These are phyloP conservation scores for Lymantria monacha DNA, from an alignment of 2,888 invertebrate species.

Conservation along the genomic window DNA sequence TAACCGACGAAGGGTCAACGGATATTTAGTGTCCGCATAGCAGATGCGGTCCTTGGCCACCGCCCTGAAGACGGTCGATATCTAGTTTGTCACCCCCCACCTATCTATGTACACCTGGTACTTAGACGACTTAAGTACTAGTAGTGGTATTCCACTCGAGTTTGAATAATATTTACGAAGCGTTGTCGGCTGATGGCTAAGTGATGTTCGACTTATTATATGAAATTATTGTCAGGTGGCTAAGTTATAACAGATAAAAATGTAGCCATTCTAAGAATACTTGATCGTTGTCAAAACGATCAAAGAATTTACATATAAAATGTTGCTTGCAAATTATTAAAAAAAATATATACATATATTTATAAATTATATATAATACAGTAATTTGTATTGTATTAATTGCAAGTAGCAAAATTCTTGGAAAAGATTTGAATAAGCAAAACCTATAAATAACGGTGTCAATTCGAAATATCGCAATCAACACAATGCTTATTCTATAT, in stretches of 20 bases:
- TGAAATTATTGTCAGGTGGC: too few species aligned
- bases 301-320: too few species aligned
- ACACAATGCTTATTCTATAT: background rate
- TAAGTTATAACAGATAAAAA: too few species aligned
- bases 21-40: constrained; percentile 79
- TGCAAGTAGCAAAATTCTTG: background rate
- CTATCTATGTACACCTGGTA: constrained; percentile 76
- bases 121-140: constrained; percentile 47
- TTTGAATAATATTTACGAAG: constrained; percentile 13
- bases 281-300: too few species aligned
- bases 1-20: constrained; percentile 72
- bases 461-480: background rate
- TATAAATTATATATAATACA: background rate
- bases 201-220: too few species aligned
- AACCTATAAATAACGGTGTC: background rate
- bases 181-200: background rate
- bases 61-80: constrained; percentile 81
- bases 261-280: too few species aligned
- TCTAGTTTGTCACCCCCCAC: constrained; percentile 69
- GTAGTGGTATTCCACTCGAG: constrained; percentile 19
- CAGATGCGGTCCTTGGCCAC: constrained; percentile 79
- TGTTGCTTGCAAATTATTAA: too few species aligned
- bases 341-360: too few species aligned
- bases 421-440: background rate
- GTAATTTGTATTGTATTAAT: background rate